Percentiles rank a stretch among this genome's conserved stretches.
Conservation (phyloP, 2,113 vertebrate genomes). For the Andinoacara biseriatus region DNA sequence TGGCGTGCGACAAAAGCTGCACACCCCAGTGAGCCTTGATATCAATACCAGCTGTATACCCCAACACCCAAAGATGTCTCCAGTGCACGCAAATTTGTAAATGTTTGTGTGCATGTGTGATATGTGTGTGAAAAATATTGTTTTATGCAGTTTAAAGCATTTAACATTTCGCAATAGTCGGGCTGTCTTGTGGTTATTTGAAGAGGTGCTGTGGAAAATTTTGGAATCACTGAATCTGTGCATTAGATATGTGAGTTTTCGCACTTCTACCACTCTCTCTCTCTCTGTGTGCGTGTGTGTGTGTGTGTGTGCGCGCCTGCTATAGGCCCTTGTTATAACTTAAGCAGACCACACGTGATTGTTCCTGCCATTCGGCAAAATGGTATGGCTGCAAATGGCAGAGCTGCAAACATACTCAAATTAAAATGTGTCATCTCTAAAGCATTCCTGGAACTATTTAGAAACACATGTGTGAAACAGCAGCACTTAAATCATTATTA, state of each 20-base stretch:
- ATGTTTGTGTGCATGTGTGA: not conserved
- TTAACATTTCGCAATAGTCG: not conserved
- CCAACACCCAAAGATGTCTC: slow-evolving; percentile 56
- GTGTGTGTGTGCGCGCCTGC: not conserved
- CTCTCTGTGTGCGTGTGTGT: not conserved
- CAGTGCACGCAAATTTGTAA: slow-evolving; percentile 23
- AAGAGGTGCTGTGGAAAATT: not conserved
- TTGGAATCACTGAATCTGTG: not conserved
- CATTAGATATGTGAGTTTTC: not conserved
- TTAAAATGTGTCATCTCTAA: slow-evolving; percentile 48
- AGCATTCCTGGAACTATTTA: slow-evolving; percentile 22
- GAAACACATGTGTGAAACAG: slow-evolving; percentile 36
- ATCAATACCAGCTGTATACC: slow-evolving; percentile 78
- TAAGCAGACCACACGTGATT: slow-evolving; percentile 33
- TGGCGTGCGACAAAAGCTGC: slow-evolving; percentile 68
- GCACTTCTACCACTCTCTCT: not conserved
- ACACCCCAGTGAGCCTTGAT: slow-evolving; percentile 61
- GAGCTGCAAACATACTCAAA: slow-evolving; percentile 28
- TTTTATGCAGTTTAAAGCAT: slow-evolving; percentile 17
- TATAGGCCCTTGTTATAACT: not conserved
- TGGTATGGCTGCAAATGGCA: not conserved
- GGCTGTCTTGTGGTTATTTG: not conserved
- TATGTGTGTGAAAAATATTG: slow-evolving; percentile 14
- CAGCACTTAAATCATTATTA: slow-evolving; percentile 41
- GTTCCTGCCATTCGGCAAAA: slow-evolving; percentile 21